Conservation (phyloP, 92 coral and sea anemone genomes). For the Paragorgia papillata region DNA sequence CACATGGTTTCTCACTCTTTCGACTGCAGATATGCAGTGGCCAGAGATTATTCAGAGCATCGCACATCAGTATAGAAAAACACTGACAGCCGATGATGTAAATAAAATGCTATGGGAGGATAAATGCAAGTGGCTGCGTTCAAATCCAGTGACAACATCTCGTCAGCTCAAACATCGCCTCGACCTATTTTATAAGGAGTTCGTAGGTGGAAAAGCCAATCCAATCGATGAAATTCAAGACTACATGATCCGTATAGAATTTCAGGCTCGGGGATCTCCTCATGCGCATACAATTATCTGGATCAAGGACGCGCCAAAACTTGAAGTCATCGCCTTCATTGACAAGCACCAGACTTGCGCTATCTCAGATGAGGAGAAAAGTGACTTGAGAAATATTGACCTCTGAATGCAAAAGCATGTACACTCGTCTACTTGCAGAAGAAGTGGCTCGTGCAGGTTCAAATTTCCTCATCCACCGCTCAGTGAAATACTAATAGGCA, state of each 20-base stretch:
- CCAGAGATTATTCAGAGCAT: conserved; percentile 37
- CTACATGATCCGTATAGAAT: conserved; percentile 50
- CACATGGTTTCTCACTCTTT: conserved; percentile 61
- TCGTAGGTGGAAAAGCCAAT: conserved; percentile 26
- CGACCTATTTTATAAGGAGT: conserved; percentile 35
- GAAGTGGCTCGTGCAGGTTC: conserved; percentile 18
- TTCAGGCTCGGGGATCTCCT: conserved; percentile 53
- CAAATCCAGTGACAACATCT: conserved; percentile 52
- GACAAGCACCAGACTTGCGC: conserved; percentile 9
- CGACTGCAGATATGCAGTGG: conserved; percentile 55
- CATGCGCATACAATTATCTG: conserved; percentile 53
- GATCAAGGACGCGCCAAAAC: conserved; percentile 30
- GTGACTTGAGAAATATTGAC: conserved; percentile 15
- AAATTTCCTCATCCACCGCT: conserved; percentile 10
- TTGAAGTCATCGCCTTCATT: conserved; percentile 9
- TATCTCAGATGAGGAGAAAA: neutral
- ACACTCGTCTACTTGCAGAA: conserved; percentile 25
- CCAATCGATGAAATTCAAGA: conserved; percentile 48
- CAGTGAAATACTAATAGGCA: neutral
- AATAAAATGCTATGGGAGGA: neutral
- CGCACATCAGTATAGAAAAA: conserved; percentile 2
- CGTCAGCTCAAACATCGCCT: conserved; percentile 45
- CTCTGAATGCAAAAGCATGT: conserved; percentile 19
- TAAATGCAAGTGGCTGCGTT: conserved; percentile 21
- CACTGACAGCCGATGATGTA: conserved; percentile 1